Percentiles rank a stretch among this genome's conserved stretches.
phyloP scores from a whole-genome alignment of 2,888 invertebrate species.

The Piscicola geometra region DNA sequence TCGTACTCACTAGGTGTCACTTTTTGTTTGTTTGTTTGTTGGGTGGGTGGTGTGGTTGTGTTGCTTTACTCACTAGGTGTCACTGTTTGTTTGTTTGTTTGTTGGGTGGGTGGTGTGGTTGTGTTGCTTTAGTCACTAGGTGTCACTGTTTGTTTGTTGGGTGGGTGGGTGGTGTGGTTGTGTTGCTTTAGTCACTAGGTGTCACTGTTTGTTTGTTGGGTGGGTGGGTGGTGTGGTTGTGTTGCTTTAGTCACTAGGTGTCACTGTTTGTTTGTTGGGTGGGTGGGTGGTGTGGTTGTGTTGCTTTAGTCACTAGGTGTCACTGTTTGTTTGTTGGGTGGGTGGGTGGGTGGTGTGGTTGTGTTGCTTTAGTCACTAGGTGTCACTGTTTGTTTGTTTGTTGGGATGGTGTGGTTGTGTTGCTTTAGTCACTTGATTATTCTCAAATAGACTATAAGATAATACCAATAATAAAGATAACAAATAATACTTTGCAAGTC shows the following conservation, averaged over 20 bases:
- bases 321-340: not conserved
- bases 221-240: not conserved
- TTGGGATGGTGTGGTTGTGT: not conserved
- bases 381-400: not conserved
- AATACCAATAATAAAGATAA: not conserved
- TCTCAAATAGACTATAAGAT: not conserved
- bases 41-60: not conserved
- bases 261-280: not conserved
- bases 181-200: no score
- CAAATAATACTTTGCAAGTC: no score
- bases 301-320: not conserved
- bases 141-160: not conserved
- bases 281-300: not conserved
- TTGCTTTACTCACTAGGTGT: no score
- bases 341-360: not conserved
- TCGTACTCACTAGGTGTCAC: slow-evolving; percentile 48
- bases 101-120: not conserved
- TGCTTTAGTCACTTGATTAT: not conserved
- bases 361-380: not conserved
- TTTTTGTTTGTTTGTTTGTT: slow-evolving; percentile 8
- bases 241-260: no score
- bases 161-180: not conserved
- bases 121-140: no score
- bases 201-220: not conserved
- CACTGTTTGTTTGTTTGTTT: not conserved